phyloP scores from a whole-genome alignment of 2,113 vertebrate genomes.

The Dasypus novemcinctus region DNA sequence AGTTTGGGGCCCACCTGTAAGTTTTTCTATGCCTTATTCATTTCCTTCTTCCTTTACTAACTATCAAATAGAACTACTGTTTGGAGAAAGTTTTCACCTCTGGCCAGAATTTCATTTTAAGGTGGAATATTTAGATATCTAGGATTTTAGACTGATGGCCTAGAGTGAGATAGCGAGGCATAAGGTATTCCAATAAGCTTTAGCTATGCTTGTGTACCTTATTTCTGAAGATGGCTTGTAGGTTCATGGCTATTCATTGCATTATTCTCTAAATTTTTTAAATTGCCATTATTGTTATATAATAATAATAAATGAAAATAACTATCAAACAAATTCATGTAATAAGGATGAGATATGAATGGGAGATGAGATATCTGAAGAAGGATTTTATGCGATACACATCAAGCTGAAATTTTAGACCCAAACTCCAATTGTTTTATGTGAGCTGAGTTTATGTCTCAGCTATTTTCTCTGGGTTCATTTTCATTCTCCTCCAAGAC shows the following conservation, averaged over 20 bases:
- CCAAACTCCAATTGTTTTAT: neutral
- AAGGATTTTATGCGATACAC: neutral
- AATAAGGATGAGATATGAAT: neutral
- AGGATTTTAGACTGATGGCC: neutral
- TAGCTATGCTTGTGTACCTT: neutral
- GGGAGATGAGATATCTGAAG: neutral
- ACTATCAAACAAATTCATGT: neutral
- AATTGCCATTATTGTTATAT: neutral
- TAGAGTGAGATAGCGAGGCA: neutral
- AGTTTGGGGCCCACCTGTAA: neutral
- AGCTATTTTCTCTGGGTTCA: neutral
- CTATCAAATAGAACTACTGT: neutral
- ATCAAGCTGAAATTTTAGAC: neutral
- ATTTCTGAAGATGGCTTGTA: neutral
- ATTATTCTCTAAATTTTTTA: neutral
- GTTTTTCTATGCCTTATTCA: neutral
- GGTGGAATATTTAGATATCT: neutral
- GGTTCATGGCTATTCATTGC: neutral
- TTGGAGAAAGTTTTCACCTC: neutral
- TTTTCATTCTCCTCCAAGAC: neutral
- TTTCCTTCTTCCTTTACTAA: neutral
- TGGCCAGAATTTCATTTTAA: neutral
- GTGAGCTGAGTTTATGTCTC: neutral
- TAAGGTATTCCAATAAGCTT: neutral
- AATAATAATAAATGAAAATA: neutral